These are phyloP conservation scores for Masnerella sp. DNA, from an alignment of 2,888 invertebrate species.

Conservation along the genomic window DNA sequence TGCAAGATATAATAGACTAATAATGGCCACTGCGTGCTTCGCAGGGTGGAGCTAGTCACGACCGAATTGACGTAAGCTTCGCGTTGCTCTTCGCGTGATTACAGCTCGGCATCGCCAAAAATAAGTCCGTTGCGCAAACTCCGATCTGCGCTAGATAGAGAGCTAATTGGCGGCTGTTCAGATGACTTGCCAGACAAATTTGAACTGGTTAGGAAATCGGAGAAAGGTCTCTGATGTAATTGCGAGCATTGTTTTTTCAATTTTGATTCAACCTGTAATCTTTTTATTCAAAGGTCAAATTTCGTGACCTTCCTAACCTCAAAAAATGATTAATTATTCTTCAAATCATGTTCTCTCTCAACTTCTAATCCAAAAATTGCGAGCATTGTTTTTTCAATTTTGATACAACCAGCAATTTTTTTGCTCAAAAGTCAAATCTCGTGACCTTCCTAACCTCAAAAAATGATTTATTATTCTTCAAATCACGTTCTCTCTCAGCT, in stretches of 20 bases:
- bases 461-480: too few relatives aligned
- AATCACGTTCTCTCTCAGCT: too few relatives aligned
- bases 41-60: slow-evolving; percentile 77
- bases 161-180: slow-evolving; percentile 23
- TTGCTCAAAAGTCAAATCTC: too few relatives aligned
- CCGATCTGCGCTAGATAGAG: slow-evolving; percentile 24
- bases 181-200: slow-evolving; percentile 44
- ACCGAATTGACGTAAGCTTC: slow-evolving; percentile 75
- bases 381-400: too few relatives aligned
- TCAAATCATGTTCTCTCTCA: too few relatives aligned
- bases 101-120: slow-evolving; percentile 47
- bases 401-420: background rate
- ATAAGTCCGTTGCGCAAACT: slow-evolving; percentile 33
- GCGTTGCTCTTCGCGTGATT: slow-evolving; percentile 69
- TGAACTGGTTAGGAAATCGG: slow-evolving; percentile 5
- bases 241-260: too few relatives aligned
- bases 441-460: too few relatives aligned
- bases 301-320: too few relatives aligned
- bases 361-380: too few relatives aligned
- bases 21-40: slow-evolving; percentile 72
- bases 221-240: slow-evolving; percentile 25
- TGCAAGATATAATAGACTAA: slow-evolving; percentile 76
- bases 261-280: background rate
- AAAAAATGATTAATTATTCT: too few relatives aligned
- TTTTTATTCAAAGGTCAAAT: too few relatives aligned